phyloP scores from a whole-genome alignment of 1,140 invertebrate species.

The Adoxophyes honmai region DNA sequence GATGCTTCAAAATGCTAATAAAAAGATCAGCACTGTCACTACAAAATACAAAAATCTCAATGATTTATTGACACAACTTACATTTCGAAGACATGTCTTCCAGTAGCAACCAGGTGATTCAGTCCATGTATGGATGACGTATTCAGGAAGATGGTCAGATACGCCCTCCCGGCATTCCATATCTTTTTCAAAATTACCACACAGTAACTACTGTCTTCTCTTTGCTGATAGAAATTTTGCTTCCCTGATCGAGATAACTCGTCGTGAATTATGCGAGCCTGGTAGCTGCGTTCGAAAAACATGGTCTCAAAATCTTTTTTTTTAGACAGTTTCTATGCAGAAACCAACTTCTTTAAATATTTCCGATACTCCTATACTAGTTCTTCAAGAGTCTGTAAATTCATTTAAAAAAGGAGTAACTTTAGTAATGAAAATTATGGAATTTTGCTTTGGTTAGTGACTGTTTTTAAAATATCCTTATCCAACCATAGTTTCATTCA shows the following conservation, averaged over 20 bases:
- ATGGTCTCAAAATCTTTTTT: conserved; percentile 25
- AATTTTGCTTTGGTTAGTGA: too few relatives aligned
- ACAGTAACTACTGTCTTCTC: conserved; percentile 13
- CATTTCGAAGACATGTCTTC: conserved; percentile 67
- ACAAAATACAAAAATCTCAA: too few relatives aligned
- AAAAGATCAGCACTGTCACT: background rate
- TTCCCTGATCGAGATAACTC: conserved; percentile 22
- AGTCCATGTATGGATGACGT: conserved; percentile 64
- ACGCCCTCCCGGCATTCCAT: conserved; percentile 38
- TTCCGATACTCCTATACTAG: too few relatives aligned
- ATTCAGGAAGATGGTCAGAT: conserved; percentile 60
- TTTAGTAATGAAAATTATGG: too few relatives aligned
- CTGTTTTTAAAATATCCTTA: too few relatives aligned
- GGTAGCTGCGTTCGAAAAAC: conserved; percentile 28
- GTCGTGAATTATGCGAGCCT: conserved; percentile 37
- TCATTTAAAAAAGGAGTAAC: too few relatives aligned
- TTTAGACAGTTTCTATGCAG: too few relatives aligned
- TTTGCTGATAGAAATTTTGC: background rate
- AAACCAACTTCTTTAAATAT: too few relatives aligned
- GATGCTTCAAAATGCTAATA: too few relatives aligned
- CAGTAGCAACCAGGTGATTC: conserved; percentile 55
- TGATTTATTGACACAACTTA: conserved; percentile 29
- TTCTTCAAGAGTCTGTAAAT: too few relatives aligned
- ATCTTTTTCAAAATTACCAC: conserved; percentile 24
- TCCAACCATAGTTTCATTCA: too few relatives aligned